Evolutionary conservation across 2,888 invertebrate species (phyloP), one percentile per base, ranked within the genome.

Genomic region (Epirrhoe alternata): DNA sequence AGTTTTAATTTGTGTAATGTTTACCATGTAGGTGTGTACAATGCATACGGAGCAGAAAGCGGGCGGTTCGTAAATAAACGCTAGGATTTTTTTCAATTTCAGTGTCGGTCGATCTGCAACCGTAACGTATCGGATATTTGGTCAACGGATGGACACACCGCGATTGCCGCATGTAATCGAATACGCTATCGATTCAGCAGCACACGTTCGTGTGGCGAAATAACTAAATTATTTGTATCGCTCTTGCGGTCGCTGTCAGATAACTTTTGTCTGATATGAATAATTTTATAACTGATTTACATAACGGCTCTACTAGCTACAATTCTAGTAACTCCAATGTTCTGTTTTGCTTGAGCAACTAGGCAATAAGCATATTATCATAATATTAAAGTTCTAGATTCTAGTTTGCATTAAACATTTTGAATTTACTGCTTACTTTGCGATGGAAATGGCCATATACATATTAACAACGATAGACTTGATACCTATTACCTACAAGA

Each of bases 1-100:
- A 84, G 68, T 86, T 86, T 86, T 86, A 85, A 88, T 87, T 82
- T 86, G 82, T 80, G 80, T 85, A 85, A 86, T 84, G 84, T 78
- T 47, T 53, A 24, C 24, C 38, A 52, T 35, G 49, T 61, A 47
- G 33, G 47, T 54, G n/a, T 35, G 47, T 49, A 24, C 7, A 16
- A n/a, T 52, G 52, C 50, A 67, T 53, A 50, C 69, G 64, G 61
- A 69, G 56, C 59, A 61, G 60, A 59, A 68, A 69, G 69, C 61
- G 64, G 66, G 61, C 61, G 66, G 64, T 47, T 65, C 59, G 62
- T 65, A 72, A 71, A 71, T 65, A 73, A 71, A 54, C 66, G 71
- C 14, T 51, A 33, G 60, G 45, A 5, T 55, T 64, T 80, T 81
- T 86, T 86, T 82, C 82, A 86, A 86, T 86, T 77, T 79, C 75